A percentile compares a stretch with the other conserved stretches of the same genome.
Conservation (phyloP, 2,888 invertebrate genomes). For the Perdita meconis region DNA sequence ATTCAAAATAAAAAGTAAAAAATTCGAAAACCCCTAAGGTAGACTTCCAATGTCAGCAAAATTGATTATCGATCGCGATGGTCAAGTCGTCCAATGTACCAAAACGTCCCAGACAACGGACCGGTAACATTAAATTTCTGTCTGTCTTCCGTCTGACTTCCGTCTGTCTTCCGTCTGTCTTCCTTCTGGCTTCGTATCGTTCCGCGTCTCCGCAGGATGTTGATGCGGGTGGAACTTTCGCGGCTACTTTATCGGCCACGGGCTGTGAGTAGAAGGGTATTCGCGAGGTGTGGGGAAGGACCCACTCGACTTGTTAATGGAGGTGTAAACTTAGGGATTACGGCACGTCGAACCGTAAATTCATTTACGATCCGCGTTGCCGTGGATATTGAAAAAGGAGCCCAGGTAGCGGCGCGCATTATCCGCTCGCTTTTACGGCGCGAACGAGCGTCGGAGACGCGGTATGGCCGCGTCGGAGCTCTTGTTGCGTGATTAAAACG, state of each 20-base stretch:
- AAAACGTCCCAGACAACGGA: constrained; percentile 1
- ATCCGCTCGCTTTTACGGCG: constrained; percentile 50
- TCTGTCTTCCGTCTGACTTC: no score
- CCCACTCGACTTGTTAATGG: constrained; percentile 52
- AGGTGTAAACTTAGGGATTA: constrained; percentile 60
- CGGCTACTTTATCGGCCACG: constrained; percentile 15
- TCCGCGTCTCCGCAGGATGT: neutral
- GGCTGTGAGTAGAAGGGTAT: constrained; percentile 30
- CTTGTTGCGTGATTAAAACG: constrained; percentile 59
- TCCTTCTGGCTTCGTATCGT: no score
- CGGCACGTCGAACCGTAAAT: constrained; percentile 53
- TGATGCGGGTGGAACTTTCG: constrained; percentile 10
- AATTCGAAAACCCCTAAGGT: constrained; percentile 19
- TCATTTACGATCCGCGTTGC: constrained; percentile 67
- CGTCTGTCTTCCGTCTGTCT: no score
- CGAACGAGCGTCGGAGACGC: constrained; percentile 20
- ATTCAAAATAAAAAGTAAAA: no score
- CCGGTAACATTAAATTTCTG: constrained; percentile 46
- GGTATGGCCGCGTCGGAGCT: constrained; percentile 15
- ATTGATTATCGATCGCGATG: constrained; percentile 45
- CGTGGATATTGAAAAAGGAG: constrained; percentile 71
- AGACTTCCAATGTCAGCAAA: constrained; percentile 24
- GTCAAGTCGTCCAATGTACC: constrained; percentile 1
- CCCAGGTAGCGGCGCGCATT: constrained; percentile 37
- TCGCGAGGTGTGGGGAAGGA: neutral